Base-by-base conservation (phyloP, 2,113 vertebrate species). In the Varanus komodoensis region DNA sequence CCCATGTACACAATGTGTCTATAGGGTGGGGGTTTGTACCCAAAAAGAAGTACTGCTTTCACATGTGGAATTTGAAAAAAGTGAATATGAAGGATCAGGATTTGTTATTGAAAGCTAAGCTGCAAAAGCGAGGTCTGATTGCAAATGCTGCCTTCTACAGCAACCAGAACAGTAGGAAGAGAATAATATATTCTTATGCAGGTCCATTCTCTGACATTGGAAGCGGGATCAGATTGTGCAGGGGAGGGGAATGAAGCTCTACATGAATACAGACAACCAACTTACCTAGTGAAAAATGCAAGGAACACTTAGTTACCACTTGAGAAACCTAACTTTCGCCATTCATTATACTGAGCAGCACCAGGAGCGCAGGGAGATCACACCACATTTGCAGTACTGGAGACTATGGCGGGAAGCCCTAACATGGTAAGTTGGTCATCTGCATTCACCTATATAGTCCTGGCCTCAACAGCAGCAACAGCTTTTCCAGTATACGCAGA, bases 41-140 rank as follows among this genome's bases (percentile, higher is more conserved):
- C 86, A 50, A 86, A 80, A 77, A 71, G 25, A 38, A 75, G 11
- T 21, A 19, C 4, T 11, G 0, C 0, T 38, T 5, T 17, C 29
- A 44, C 48, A 84, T 27, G 50, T 25, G 7, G 73, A 77, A 79
- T 67, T 92, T 29, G 38, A 32, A 61, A 61, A 92, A 64, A 38
- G 29, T 27, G 32, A 17, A 73, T 3, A 57, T 84, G 67, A 74
- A 88, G 86, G 27, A 93, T 91, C 21, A 84, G 86, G 89, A 68
- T 25, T n/a, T 25, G 32, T 71, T 8, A 25, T 75, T 12, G 32
- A 57, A 29, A 50, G 67, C 29, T 14, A 50, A 0, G 23, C 86
- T 86, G 91, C 86, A 91, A 75, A 92, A 57, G 38, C 93, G 91
- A 93, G 89, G 88, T 93, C 88, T 54, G 88, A 44, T 64, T 15